phyloP scores from a whole-genome alignment of 2,888 invertebrate genomes.

The Coenonympha arcania region DNA sequence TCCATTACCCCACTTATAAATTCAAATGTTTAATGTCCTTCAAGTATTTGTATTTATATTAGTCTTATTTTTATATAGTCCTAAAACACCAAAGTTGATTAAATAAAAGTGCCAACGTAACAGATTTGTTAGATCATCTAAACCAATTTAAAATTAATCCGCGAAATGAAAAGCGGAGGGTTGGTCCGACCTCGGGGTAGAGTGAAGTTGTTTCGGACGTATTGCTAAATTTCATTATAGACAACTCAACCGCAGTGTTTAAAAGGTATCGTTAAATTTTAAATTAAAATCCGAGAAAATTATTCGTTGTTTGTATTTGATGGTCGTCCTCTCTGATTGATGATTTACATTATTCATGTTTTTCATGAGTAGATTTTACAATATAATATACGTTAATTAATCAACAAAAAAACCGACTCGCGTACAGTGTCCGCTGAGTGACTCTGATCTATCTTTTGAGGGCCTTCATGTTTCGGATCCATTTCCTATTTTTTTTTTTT shows the following conservation, averaged over 20 bases:
- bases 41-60: not conserved
- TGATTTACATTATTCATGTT: not conserved
- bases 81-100: conserved; percentile 10
- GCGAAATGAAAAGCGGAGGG: conserved; percentile 49
- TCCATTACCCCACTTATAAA: no score
- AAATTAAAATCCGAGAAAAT: not conserved
- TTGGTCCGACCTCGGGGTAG: conserved; percentile 30
- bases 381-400: no score
- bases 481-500: no score
- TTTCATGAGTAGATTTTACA: not conserved
- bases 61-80: conserved; percentile 3
- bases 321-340: not conserved
- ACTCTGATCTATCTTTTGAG: no score
- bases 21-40: no score
- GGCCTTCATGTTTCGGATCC: no score
- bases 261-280: conserved; percentile 34
- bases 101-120: conserved; percentile 8
- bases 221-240: conserved; percentile 54
- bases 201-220: conserved; percentile 50
- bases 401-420: no score
- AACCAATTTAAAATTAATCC: conserved; percentile 67
- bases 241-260: conserved; percentile 44
- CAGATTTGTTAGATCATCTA: conserved; percentile 47
- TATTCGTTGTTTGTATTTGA: not conserved
- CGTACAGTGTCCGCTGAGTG: no score